Evolutionary conservation across 1,140 invertebrate species (phyloP), one percentile per base, ranked within the genome.

Genomic region (Papilio polytes): DNA sequence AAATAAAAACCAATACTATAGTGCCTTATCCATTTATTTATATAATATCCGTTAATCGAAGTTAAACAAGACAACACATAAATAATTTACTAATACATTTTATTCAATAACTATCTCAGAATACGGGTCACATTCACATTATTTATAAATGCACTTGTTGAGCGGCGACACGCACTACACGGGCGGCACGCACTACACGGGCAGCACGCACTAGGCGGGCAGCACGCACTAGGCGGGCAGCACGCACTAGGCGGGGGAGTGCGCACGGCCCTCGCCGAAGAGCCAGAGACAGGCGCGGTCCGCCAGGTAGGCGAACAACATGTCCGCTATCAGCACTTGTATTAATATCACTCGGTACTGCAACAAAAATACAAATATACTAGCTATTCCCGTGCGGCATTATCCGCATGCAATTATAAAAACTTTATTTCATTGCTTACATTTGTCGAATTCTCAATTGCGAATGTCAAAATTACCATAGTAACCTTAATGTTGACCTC

Each of bases 281-380:
- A 99, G 95, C 96, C 97, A 98, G 86, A 98, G 96, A 94, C 98
- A 98, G 20, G 97, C 87, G 86, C 98, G 96, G 94, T 99, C 99
- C 53, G 98, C 96, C 9, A 97, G 84, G 87, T 97, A 99, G 6
- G 98, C 97, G 87, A 97, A 96, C 59, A 97, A 88, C 87, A 99
- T 98, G 93, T 99, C 98, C 7, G 97, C 96, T 83, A 98, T 94
- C 74, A 99, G 95, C 18, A 98, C 96, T 92, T 96, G 95, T 36
- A 99, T 95, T 87, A 99, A 94, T 80, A 97, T 97, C 81, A 96
- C 95, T 81, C 98, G 98, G 89, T 99, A 99, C 98, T 99, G 94
- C 86, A 94, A 95, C 86, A 91, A 94, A 90, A 80, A 66, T 1
- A 13, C 12, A 31, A 13, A 7, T 7, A 56, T 20, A 56, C n/a